Evolutionary conservation across 1,140 invertebrate species (phyloP).

Genomic region (Drosophila triauraria): DNA sequence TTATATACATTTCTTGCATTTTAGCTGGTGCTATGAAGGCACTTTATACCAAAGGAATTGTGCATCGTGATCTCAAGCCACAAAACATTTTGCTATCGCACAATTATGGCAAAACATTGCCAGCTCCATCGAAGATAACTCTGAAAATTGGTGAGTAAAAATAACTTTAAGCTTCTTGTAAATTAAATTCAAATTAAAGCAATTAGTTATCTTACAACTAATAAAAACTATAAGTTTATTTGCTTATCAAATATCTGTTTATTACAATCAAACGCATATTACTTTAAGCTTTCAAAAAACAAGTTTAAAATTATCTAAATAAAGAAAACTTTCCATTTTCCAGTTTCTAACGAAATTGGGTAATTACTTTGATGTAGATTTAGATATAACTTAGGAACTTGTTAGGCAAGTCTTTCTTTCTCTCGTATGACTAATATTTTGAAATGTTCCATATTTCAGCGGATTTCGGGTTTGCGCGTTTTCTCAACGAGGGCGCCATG

Average conservation of each 20-base stretch:
- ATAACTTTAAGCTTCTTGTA: background rate
- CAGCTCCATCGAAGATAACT: slow-evolving; percentile 95
- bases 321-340: slow-evolving; percentile 10
- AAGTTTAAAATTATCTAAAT: background rate
- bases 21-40: slow-evolving; percentile 98
- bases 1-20: background rate
- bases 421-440: background rate
- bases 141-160: slow-evolving; percentile 91
- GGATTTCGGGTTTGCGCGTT: slow-evolving; percentile 99
- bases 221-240: background rate
- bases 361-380: background rate
- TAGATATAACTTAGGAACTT: background rate
- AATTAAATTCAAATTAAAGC: background rate
- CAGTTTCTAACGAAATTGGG: background rate
- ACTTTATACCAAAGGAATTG: slow-evolving; percentile 97
- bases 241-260: background rate
- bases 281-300: background rate
- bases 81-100: slow-evolving; percentile 98
- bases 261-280: background rate
- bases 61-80: slow-evolving; percentile 99
- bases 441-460: slow-evolving; percentile 86
- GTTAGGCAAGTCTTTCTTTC: slow-evolving; percentile 1
- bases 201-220: too few relatives aligned
- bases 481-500: slow-evolving; percentile 99
- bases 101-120: slow-evolving; percentile 91